These are phyloP conservation scores for Nestor notabilis DNA, from an alignment of 2,113 vertebrate genomes.

Conservation along the genomic window DNA sequence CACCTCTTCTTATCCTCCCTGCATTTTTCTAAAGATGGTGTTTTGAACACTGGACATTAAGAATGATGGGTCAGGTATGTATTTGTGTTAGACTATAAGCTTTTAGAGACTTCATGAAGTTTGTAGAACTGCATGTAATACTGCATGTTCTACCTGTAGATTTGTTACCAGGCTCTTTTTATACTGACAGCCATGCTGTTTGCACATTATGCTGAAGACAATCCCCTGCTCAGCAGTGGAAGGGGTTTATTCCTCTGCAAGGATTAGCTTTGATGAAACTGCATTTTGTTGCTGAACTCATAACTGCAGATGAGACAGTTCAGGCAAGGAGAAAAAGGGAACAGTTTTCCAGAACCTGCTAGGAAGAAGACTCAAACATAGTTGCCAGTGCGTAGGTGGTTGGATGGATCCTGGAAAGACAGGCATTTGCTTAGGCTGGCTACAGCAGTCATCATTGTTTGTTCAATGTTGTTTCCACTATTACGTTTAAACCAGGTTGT, in stretches of 20 bases:
- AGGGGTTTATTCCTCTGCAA: neutral
- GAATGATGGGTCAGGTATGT: neutral
- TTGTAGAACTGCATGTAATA: neutral
- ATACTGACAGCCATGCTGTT: neutral
- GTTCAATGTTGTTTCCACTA: neutral
- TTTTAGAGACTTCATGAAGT: neutral
- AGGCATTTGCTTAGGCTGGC: neutral
- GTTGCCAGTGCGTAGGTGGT: neutral
- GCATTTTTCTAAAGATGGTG: neutral
- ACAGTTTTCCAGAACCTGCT: neutral
- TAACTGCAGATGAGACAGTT: neutral
- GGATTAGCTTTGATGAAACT: neutral
- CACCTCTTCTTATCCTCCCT: neutral
- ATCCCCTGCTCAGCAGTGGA: neutral
- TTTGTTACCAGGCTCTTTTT: neutral
- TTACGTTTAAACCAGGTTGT: neutral
- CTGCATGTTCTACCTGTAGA: neutral
- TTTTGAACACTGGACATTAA: neutral
- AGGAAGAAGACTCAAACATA: neutral
- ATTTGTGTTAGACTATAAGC: neutral
- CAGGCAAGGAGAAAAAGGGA: neutral
- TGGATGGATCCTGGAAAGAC: neutral
- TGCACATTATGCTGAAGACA: neutral
- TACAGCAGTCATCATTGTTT: neutral
- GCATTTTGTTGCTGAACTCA: neutral